A percentile compares a stretch with the other conserved stretches of the same genome.
phyloP scores from a whole-genome alignment of 2,797 vertebrate species.

The Mormyrus hasselquistii region DNA sequence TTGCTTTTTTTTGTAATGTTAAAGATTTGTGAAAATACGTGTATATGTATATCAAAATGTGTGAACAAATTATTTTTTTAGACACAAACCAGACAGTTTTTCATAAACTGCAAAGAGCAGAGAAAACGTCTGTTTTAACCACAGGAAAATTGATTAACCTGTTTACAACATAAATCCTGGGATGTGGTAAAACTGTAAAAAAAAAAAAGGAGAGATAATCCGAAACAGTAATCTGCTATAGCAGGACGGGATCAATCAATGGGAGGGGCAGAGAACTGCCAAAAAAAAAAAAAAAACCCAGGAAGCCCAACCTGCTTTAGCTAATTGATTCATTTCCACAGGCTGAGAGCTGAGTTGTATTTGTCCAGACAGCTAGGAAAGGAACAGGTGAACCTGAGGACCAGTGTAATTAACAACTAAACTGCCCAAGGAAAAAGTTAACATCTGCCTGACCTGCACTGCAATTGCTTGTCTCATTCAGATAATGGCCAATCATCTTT shows the following conservation, averaged over 20 bases:
- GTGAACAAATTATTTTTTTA: neutral
- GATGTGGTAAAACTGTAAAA: neutral
- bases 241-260: constrained; percentile 39
- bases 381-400: constrained; percentile 32
- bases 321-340: neutral
- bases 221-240: constrained; percentile 38
- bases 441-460: neutral
- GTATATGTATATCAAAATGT: neutral
- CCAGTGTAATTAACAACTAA: constrained; percentile 30
- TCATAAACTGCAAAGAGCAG: neutral
- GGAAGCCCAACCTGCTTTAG: neutral
- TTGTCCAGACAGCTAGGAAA: neutral
- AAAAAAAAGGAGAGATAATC: neutral
- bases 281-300: neutral
- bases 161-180: neutral
- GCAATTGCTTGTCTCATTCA: neutral
- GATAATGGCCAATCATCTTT: neutral
- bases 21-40: neutral
- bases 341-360: neutral
- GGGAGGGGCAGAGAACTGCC: constrained; percentile 32
- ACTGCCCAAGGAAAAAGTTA: neutral
- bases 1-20: neutral
- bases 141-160: neutral
- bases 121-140: neutral
- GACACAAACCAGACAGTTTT: neutral